Percentiles rank a stretch among this genome's conserved stretches.
These are phyloP conservation scores for Picus viridis DNA, from an alignment of 2,797 vertebrate species.

Conservation along the genomic window DNA sequence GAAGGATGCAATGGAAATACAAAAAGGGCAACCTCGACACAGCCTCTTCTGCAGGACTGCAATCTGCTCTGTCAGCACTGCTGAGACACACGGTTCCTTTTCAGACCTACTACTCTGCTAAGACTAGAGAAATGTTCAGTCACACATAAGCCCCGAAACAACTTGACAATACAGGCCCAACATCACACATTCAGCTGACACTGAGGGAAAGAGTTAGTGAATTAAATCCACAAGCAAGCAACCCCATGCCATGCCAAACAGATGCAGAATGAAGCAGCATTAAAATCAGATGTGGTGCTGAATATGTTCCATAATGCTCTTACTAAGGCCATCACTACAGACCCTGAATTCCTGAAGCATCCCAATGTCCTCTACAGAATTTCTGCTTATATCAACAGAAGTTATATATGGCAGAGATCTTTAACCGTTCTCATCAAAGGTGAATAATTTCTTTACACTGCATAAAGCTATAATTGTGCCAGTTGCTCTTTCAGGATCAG, in stretches of 20 bases:
- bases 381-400: neutral
- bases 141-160: neutral
- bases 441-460: neutral
- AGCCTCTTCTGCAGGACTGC: neutral
- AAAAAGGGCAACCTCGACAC: neutral
- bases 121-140: neutral
- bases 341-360: neutral
- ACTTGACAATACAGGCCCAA: neutral
- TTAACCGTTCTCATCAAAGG: neutral
- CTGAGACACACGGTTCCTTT: neutral
- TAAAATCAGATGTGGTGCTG: neutral
- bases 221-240: conserved; percentile 6
- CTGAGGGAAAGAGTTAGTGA: neutral
- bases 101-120: neutral
- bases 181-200: neutral
- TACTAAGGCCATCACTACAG: neutral
- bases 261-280: neutral
- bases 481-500: conserved; percentile 15
- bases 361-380: neutral
- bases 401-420: neutral
- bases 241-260: neutral
- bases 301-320: neutral
- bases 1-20: neutral
- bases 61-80: neutral
- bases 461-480: neutral